phyloP scores from a whole-genome alignment of 2,113 vertebrate genomes.

The Atrichornis clamosus region DNA sequence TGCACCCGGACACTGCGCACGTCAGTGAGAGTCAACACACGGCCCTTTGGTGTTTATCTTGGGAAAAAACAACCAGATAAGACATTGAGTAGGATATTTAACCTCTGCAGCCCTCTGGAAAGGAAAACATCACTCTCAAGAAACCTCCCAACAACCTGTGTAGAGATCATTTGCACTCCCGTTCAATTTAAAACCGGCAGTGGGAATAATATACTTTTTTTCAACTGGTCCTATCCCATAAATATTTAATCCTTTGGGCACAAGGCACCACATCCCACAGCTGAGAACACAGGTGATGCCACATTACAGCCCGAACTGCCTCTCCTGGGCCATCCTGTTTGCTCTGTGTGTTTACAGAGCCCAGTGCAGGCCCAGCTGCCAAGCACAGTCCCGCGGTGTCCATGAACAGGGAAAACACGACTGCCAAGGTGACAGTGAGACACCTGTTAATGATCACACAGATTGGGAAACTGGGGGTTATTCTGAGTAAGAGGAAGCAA shows the following conservation, averaged over 20 bases:
- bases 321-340: background rate
- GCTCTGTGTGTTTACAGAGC: background rate
- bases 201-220: rapidly evolving
- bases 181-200: rapidly evolving
- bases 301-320: rapidly evolving
- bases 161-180: rapidly evolving
- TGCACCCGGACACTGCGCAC: rapidly evolving
- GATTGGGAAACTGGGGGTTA: background rate
- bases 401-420: background rate
- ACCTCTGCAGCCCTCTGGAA: background rate
- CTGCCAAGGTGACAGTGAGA: background rate
- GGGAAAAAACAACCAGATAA: background rate
- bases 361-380: background rate
- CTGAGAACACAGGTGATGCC: background rate
- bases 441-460: background rate
- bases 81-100: background rate
- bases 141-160: background rate
- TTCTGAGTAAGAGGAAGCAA: background rate
- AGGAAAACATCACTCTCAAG: background rate
- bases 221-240: background rate
- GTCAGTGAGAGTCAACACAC: background rate
- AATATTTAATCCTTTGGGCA: background rate
- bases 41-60: background rate
- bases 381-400: background rate
- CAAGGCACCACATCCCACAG: background rate